Percentiles rank a stretch among this genome's conserved stretches.
Conservation (phyloP, 35 echinoderm and acorn worm genomes). For the Strongylocentrotus purpuratus region DNA sequence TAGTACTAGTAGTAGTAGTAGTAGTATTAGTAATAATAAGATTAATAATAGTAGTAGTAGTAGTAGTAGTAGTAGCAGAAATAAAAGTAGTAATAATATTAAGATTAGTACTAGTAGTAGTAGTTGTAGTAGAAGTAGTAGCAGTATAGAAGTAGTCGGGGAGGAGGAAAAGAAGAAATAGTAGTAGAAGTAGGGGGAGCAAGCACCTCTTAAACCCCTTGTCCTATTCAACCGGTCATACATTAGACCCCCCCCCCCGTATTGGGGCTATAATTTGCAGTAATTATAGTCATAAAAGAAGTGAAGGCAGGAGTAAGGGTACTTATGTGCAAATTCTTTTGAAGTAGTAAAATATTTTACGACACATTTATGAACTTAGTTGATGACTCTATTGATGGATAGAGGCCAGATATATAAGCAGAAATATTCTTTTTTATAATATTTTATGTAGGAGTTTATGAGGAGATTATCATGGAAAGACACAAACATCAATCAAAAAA, state of each 20-base stretch:
- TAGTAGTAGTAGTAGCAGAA: slow-evolving; percentile 20
- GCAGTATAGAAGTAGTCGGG: not conserved
- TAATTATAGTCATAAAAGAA: not conserved
- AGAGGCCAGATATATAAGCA: too few species aligned
- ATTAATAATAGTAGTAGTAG: slow-evolving; percentile 13
- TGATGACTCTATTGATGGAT: too few species aligned
- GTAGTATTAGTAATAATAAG: slow-evolving; percentile 22
- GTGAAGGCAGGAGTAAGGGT: not conserved
- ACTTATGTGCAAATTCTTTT: too few species aligned
- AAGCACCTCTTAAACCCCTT: too few species aligned
- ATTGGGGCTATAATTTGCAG: not conserved
- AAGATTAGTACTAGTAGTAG: not conserved
- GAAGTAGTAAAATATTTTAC: too few species aligned
- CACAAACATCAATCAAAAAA: too few species aligned
- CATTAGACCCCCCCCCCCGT: too few species aligned
- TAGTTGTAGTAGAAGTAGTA: not conserved
- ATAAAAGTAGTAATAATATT: not conserved
- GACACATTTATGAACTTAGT: too few species aligned
- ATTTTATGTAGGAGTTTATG: too few species aligned
- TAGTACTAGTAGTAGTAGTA: slow-evolving; percentile 28
- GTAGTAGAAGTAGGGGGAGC: not conserved
- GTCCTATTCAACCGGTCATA: too few species aligned
- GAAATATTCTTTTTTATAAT: too few species aligned
- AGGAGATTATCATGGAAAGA: too few species aligned
- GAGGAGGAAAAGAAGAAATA: not conserved